Base-by-base conservation (phyloP, 2,797 vertebrate genomes). In the Semaprochilodus insignis region DNA sequence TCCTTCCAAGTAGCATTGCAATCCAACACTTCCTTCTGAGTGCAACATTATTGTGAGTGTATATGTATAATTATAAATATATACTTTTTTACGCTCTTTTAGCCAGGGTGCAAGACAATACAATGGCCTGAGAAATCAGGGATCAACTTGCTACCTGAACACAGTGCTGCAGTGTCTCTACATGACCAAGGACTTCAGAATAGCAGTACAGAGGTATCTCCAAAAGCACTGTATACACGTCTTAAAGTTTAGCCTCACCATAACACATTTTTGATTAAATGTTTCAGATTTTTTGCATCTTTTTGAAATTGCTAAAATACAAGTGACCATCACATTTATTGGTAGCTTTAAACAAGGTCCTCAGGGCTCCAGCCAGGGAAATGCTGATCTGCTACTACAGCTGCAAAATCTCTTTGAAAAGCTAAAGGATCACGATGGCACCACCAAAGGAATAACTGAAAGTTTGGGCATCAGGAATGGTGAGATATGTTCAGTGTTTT, bases 91-190 rank as follows among this genome's bases (percentile, higher is more conserved):
- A 23, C 14, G 27, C 88, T 87, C 54, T 59, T 34, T 23, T 16
- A 79, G 62, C n/a, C 0, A 3, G 19, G 6, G 17, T 3, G 10
- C n/a, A 52, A 19, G 51, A 10, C 75, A 6, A 11, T 89, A 89
- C 54, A 31, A 90, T 5, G 93, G 94, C 0, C 60, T 95, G 57
- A 0, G 0, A 6, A 95, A 94, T 86, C 90, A 92, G 67, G 93
- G 94, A 6, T 79, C 91, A 5, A 94, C 93, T 0, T 93, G 92
- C 72, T 94, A 94, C 80, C 51, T 95, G 85, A 94, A 94, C 85
- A 89, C 92, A 55, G 90, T 94, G 34, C 86, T 94, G 77, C 93
- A 95, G 81, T 91, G 90, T 80, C 82, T 95, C 14, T 94, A 89
- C 81, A 93, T 93, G 94, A 93, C 93, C 1, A 8, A 78, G 63